Percentiles rank a stretch among this genome's conserved stretches.
These are phyloP conservation scores for Ricordea florida DNA, from an alignment of 92 coral and sea anemone genomes.

Conservation along the genomic window DNA sequence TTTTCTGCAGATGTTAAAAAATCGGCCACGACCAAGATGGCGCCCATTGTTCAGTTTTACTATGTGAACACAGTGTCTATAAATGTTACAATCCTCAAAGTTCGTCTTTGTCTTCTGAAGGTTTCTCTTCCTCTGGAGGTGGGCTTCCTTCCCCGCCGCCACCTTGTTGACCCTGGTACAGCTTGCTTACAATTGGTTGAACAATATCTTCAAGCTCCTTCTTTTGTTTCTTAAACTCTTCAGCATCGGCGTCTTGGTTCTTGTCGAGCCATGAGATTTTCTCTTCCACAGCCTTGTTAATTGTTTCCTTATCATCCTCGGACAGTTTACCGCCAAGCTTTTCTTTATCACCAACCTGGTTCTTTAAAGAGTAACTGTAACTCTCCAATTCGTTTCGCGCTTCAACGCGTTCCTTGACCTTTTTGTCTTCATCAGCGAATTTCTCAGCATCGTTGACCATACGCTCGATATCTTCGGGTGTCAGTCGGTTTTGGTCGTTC, in stretches of 20 bases:
- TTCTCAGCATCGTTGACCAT: constrained; percentile 99
- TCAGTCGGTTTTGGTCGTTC: constrained; percentile 95
- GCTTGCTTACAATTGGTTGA: constrained; percentile 97
- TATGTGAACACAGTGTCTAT: too few species aligned
- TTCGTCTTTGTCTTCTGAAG: constrained; percentile 93
- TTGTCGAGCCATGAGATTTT: constrained; percentile 94
- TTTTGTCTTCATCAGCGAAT: constrained; percentile 97
- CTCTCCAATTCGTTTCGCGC: constrained; percentile 95
- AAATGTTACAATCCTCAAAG: constrained; percentile 59
- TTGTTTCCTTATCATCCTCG: constrained; percentile 94
- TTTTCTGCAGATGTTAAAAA: constrained; percentile 18
- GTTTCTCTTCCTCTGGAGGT: constrained; percentile 90
- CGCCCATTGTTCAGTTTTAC: not conserved
- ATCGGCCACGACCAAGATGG: not conserved
- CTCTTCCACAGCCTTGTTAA: constrained; percentile 86
- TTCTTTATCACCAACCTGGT: constrained; percentile 98
- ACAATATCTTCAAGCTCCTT: constrained; percentile 95
- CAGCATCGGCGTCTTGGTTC: constrained; percentile 86
- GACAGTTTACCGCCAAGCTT: constrained; percentile 97
- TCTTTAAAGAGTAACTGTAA: constrained; percentile 94
- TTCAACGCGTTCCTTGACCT: constrained; percentile 91
- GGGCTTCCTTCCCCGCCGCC: constrained; percentile 60
- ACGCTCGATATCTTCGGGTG: constrained; percentile 97
- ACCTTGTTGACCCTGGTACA: constrained; percentile 97
- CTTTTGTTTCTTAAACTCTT: constrained; percentile 92